Conservation (phyloP, 2,113 vertebrate genomes). For the Gambusia affinis region DNA sequence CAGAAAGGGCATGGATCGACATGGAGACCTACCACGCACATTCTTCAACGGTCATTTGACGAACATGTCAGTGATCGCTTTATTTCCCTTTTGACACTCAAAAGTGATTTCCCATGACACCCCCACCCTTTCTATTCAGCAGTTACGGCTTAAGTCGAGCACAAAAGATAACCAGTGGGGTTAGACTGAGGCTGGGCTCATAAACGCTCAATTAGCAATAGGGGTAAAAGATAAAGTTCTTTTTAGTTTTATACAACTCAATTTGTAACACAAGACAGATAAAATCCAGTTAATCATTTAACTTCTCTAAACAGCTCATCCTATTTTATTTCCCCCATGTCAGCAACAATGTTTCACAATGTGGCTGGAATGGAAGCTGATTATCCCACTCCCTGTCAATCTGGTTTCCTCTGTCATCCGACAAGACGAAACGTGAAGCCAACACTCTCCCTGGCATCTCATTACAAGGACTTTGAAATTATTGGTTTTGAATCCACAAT, state of each 20-base stretch:
- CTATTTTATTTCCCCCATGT: no score
- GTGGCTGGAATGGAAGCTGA: no score
- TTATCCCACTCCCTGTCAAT: no score
- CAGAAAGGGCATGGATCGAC: conserved; percentile 47
- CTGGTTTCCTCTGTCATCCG: no score
- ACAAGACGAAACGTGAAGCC: no score
- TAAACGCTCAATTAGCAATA: neutral
- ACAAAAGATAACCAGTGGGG: neutral
- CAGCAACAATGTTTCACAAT: no score
- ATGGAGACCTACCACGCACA: conserved; percentile 54
- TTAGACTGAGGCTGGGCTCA: neutral
- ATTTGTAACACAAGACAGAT: no score
- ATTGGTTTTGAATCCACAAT: no score
- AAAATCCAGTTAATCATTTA: no score
- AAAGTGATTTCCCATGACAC: neutral
- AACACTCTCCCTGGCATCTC: no score
- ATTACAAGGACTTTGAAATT: no score
- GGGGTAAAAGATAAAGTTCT: neutral
- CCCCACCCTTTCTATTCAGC: neutral
- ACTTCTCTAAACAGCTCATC: no score
- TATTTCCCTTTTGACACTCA: neutral
- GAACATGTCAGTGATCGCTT: neutral
- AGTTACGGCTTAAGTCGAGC: neutral
- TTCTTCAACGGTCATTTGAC: conserved; percentile 35
- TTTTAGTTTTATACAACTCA: neutral